Conservation (phyloP, 2,113 vertebrate species). For the Noctilio leporinus region DNA sequence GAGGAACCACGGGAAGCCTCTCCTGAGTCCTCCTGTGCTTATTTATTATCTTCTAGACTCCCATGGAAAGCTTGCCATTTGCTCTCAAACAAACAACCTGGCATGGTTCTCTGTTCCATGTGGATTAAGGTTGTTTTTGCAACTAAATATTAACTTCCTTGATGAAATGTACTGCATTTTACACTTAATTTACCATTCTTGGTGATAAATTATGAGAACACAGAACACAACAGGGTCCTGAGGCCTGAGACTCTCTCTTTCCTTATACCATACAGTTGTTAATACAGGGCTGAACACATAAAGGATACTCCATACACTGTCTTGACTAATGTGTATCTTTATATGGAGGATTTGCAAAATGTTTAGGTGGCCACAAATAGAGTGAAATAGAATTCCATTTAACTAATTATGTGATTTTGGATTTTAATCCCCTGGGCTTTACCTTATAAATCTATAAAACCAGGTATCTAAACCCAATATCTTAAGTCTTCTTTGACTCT, state of each 20-base stretch:
- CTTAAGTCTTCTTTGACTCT: conserved; percentile 9
- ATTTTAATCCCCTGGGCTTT: conserved; percentile 27
- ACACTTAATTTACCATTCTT: neutral
- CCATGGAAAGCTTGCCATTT: neutral
- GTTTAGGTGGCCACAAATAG: neutral
- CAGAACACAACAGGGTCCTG: neutral
- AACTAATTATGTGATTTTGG: neutral
- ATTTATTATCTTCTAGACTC: neutral
- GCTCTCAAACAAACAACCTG: neutral
- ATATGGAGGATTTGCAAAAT: neutral
- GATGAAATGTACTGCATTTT: neutral
- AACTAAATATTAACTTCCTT: neutral
- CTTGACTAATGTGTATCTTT: neutral
- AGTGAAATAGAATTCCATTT: neutral
- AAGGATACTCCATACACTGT: neutral
- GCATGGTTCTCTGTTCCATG: neutral
- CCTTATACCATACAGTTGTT: neutral
- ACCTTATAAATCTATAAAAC: neutral
- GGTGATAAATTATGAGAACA: too few species aligned
- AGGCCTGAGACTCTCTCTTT: neutral
- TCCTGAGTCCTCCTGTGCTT: neutral
- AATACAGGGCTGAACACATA: neutral
- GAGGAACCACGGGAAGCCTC: neutral
- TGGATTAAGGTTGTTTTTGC: neutral
- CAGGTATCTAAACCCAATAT: neutral